Conservation (phyloP, 2,113 vertebrate genomes). For the Zingel zingel region DNA sequence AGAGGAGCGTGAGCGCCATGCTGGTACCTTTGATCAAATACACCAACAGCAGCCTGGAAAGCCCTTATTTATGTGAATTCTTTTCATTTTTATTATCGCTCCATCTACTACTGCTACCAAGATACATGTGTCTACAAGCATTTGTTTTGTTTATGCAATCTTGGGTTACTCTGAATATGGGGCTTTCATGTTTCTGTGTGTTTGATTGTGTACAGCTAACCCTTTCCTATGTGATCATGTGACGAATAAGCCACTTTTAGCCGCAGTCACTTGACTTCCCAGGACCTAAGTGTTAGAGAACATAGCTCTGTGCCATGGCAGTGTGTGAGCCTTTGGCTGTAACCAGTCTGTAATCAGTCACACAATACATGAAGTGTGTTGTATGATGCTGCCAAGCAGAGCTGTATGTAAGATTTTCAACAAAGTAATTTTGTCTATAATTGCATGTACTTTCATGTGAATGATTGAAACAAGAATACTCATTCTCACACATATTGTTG, state of each 20-base stretch:
- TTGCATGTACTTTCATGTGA: neutral
- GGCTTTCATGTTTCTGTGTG: slow-evolving; percentile 11
- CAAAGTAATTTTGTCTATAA: neutral
- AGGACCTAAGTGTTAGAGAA: neutral
- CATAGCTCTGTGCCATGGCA: slow-evolving; percentile 2
- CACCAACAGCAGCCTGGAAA: slow-evolving; percentile 65
- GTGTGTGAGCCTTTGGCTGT: neutral
- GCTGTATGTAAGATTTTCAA: neutral
- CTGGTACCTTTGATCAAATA: slow-evolving; percentile 63
- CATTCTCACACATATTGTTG: neutral
- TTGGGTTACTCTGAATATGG: neutral
- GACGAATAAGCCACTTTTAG: slow-evolving; percentile 42
- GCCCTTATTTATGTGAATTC: slow-evolving; percentile 60
- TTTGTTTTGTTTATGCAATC: slow-evolving; percentile 40
- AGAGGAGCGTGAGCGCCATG: slow-evolving; percentile 43
- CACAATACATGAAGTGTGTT: neutral
- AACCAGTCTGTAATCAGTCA: neutral
- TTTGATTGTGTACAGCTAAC: neutral
- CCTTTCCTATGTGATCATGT: slow-evolving; percentile 44
- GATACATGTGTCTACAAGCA: slow-evolving; percentile 22
- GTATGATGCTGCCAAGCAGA: neutral
- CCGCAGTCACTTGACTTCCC: slow-evolving; percentile 55
- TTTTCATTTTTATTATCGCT: slow-evolving; percentile 56
- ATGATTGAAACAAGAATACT: neutral
- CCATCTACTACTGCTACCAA: slow-evolving; percentile 47